These are phyloP conservation scores for Anneissia japonica DNA, from an alignment of 35 echinoderm and acorn worm species.

Conservation along the genomic window DNA sequence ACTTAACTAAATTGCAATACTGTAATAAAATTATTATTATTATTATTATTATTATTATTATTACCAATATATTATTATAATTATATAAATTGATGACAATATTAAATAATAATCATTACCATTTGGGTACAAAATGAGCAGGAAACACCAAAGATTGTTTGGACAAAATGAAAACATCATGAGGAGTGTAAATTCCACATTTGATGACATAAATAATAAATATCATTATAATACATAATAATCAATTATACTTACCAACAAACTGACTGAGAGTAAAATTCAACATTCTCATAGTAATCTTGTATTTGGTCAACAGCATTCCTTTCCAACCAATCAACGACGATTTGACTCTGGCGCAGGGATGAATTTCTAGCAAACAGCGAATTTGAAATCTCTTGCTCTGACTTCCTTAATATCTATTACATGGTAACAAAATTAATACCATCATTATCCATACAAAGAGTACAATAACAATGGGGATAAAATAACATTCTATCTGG, in stretches of 20 bases:
- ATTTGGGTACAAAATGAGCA: no score
- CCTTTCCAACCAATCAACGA: conserved; percentile 89
- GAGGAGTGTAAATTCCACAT: background rate
- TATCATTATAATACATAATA: background rate
- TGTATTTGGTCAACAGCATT: conserved; percentile 55
- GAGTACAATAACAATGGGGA: no score
- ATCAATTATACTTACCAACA: conserved; percentile 62
- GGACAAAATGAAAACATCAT: background rate
- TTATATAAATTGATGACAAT: no score
- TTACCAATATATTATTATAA: no score
- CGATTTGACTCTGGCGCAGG: conserved; percentile 75
- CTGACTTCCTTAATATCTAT: conserved; percentile 40
- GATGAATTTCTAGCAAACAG: conserved; percentile 41
- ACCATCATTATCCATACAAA: no score
- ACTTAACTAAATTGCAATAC: no score
- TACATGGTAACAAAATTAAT: background rate
- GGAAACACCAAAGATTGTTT: background rate
- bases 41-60: no score
- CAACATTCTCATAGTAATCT: conserved; percentile 55
- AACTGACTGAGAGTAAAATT: conserved; percentile 85
- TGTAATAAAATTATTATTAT: no score
- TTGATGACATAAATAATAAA: no score
- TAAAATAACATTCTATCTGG: no score
- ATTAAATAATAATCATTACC: no score
- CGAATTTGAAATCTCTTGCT: conserved; percentile 46